These are phyloP conservation scores for Ericerus pela DNA, from an alignment of 1,140 invertebrate species.

Conservation along the genomic window DNA sequence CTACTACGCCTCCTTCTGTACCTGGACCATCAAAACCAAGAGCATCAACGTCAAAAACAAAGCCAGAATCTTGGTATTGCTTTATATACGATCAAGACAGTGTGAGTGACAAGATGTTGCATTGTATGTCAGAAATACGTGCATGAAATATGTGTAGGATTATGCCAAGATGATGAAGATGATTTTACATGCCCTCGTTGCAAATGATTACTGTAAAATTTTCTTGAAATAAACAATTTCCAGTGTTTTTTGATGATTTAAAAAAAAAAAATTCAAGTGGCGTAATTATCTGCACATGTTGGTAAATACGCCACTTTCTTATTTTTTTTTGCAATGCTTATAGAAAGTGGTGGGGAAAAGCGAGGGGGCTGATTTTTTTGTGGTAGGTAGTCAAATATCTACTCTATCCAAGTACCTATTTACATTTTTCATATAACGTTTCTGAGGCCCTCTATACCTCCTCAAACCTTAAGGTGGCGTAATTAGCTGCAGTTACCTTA, in stretches of 20 bases:
- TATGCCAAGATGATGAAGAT: conserved; percentile 13
- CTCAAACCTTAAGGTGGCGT: neutral
- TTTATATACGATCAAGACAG: conserved; percentile 14
- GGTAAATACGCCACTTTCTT: neutral
- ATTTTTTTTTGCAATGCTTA: too few species aligned
- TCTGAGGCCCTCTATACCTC: neutral
- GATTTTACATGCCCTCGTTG: conserved; percentile 5
- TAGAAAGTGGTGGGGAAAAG: neutral
- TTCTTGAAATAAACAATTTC: neutral
- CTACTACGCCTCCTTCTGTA: neutral
- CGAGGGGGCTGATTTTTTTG: neutral
- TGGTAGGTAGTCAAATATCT: neutral
- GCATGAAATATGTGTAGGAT: conserved; percentile 15
- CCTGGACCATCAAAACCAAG: neutral
- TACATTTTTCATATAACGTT: neutral
- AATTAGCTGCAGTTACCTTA: too few species aligned
- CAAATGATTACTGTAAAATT: neutral
- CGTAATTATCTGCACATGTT: neutral
- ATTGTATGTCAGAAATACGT: neutral
- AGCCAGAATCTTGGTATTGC: conserved; percentile 14
- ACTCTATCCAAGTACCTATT: neutral
- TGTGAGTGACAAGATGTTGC: conserved; percentile 14
- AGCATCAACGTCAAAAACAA: neutral
- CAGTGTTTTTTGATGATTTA: neutral
- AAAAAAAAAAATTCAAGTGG: neutral